Evolutionary conservation across 2,797 vertebrate genomes (phyloP).

Genomic region (Loris lydekkerianus): DNA sequence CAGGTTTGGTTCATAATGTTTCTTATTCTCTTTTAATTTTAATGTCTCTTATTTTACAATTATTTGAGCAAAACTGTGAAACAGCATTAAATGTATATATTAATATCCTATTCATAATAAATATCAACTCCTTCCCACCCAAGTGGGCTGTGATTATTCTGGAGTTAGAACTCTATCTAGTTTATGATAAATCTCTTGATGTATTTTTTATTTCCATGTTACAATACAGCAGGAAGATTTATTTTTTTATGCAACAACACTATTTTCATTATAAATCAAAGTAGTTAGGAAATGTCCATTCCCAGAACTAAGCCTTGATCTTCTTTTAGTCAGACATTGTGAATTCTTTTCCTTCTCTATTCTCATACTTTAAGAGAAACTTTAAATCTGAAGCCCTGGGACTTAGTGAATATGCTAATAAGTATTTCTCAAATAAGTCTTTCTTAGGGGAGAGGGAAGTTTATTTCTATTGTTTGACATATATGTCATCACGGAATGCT

Average conservation of each 20-base stretch:
- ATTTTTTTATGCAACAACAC: neutral
- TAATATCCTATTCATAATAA: neutral
- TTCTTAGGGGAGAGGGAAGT: constrained; percentile 28
- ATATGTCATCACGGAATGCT: neutral
- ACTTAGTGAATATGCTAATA: constrained; percentile 57
- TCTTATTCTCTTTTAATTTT: neutral
- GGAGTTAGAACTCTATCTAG: neutral
- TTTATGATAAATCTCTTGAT: neutral
- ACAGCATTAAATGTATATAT: neutral
- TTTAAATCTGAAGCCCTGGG: constrained; percentile 12
- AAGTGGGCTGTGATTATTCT: neutral
- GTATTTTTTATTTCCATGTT: constrained; percentile 21
- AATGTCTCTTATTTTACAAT: constrained; percentile 14
- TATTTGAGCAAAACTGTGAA: constrained; percentile 28
- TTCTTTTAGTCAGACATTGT: constrained; percentile 37
- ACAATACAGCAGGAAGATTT: neutral
- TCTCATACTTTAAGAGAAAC: constrained; percentile 58
- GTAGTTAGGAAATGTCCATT: neutral
- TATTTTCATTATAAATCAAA: constrained; percentile 14
- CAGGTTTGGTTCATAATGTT: constrained; percentile 53
- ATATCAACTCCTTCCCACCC: neutral
- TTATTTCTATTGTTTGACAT: constrained; percentile 50
- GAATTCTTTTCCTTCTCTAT: constrained; percentile 47
- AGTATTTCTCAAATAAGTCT: constrained; percentile 56
- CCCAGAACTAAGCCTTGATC: constrained; percentile 37